phyloP scores from a whole-genome alignment of 2,888 invertebrate genomes.

The Himalopsyche anomala region DNA sequence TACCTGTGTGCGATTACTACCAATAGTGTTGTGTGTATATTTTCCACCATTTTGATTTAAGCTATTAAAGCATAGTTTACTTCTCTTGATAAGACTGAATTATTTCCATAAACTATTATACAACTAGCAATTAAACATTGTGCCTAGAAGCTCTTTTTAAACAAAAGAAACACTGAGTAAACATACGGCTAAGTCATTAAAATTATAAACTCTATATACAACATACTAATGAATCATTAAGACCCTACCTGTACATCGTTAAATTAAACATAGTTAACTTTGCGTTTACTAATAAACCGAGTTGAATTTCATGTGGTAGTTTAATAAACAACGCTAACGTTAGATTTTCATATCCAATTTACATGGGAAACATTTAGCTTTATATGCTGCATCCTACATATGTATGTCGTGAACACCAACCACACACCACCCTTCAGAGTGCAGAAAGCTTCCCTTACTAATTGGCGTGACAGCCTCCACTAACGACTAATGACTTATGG shows the following conservation, averaged over 20 bases:
- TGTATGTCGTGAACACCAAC: not conserved
- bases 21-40: too few species aligned
- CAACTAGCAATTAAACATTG: too few species aligned
- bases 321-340: not conserved
- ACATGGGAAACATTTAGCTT: not conserved
- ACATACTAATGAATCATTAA: not conserved
- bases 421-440: not conserved
- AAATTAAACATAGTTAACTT: not conserved
- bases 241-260: not conserved
- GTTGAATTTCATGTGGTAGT: not conserved
- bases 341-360: not conserved
- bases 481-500: constrained; percentile 8
- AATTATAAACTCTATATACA: too few species aligned
- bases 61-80: too few species aligned
- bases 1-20: too few species aligned
- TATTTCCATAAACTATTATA: too few species aligned
- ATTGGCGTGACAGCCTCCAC: constrained; percentile 18
- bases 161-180: too few species aligned
- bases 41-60: too few species aligned
- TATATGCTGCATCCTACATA: not conserved
- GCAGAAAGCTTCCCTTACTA: constrained; percentile 21
- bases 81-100: too few species aligned
- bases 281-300: too few species aligned
- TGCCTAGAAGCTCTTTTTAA: too few species aligned
- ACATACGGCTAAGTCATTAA: too few species aligned